These are phyloP conservation scores for Tragulus kanchil DNA, from an alignment of 2,113 vertebrate genomes.

Conservation along the genomic window DNA sequence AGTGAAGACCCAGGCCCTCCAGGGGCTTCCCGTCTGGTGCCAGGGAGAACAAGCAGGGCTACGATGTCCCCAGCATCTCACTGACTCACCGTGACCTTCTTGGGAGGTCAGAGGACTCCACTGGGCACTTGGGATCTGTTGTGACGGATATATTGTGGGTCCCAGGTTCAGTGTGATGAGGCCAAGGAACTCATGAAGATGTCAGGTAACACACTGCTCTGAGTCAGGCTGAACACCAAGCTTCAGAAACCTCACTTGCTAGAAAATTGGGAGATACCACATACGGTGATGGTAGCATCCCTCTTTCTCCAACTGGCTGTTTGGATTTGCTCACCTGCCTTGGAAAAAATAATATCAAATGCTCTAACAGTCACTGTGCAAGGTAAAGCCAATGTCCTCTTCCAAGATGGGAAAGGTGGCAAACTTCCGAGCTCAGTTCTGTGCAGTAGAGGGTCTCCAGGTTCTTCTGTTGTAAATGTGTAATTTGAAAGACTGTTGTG, in stretches of 20 bases:
- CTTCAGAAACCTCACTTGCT: background rate
- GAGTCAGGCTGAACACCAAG: background rate
- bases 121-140: background rate
- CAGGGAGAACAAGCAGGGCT: background rate
- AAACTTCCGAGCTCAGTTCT: background rate
- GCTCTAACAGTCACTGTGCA: background rate
- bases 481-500: background rate
- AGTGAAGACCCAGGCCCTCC: background rate
- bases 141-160: background rate
- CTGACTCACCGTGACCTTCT: accelerated
- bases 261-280: accelerated
- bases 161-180: background rate
- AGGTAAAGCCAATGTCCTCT: background rate
- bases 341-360: background rate
- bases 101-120: background rate
- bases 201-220: too few species aligned
- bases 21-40: accelerated
- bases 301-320: background rate
- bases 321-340: background rate
- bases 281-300: background rate
- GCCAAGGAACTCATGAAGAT: background rate
- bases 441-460: accelerated
- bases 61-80: background rate
- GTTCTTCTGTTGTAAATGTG: too few species aligned
- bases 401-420: accelerated